Base-by-base conservation (phyloP, 1,140 invertebrate species). In the Grapholita molesta region DNA sequence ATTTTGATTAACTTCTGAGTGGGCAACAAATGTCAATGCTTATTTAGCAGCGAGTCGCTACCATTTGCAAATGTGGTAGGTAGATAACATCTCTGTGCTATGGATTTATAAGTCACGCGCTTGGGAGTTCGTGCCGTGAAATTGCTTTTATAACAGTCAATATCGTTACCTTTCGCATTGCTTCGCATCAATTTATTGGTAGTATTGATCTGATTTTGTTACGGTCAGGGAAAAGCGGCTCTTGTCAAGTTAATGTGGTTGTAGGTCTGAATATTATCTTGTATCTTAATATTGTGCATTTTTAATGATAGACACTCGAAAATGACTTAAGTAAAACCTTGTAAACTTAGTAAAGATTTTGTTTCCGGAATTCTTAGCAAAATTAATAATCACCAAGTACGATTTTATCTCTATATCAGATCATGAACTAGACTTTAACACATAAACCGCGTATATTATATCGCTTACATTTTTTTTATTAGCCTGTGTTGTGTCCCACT, bases 41-140 rank as follows among this genome's bases (percentile, higher is more conserved):
- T 65, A 32, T 30, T 64, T 64, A 64, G n/a, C 11, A 23, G 24
- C 23, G 2, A 25, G 28, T 25, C 11, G 5, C 28, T 12, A 15
- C 23, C 0, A 30, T 30, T 61, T 25, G 23, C 28, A 24, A 24
- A 25, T 61, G 28, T 30, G 12, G 15, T 2, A 4, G 11, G 12
- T n/a, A 55, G 24, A 55, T 55, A 25, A 11, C 23, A 55, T 25
- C 53, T 55, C n/a, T 64, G 18, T 35, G 69, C 57, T 48, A 18
- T 66, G 70, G 79, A 84, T 85, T 81, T 78, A 80, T 75, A 78
- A 82, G 69, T 80, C 76, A 80, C 75, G 78, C 73, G 80, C 70
- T 75, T 79, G 79, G 80, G 78, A 82, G 80, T 69, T 79, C 71
- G 70, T 74, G 73, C 73, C 64, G 53, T 72, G 64, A 71, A 65